Evolutionary conservation across 1,140 invertebrate genomes (phyloP).

Genomic region (Coenobita brevimanus): DNA sequence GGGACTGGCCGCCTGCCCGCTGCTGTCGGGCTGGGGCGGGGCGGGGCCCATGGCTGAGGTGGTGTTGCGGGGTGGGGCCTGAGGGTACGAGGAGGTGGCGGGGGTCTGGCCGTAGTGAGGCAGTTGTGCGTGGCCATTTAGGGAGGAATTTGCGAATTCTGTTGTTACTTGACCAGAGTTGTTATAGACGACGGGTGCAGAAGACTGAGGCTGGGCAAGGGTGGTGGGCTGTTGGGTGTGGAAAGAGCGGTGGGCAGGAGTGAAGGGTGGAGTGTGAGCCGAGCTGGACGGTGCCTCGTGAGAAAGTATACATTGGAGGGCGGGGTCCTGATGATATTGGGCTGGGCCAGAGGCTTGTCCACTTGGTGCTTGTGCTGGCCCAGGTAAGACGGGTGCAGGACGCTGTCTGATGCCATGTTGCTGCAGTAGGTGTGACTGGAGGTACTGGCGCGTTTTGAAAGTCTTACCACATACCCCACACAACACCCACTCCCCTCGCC

Average conservation of each 20-base stretch:
- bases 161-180: slow-evolving; percentile 12
- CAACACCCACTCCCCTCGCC: slow-evolving; percentile 59
- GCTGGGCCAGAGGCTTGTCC: not conserved
- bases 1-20: slow-evolving; percentile 53
- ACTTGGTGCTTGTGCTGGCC: not conserved
- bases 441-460: slow-evolving; percentile 62
- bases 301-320: slow-evolving; percentile 39
- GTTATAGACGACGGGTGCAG: slow-evolving; percentile 10
- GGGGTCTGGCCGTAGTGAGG: slow-evolving; percentile 46
- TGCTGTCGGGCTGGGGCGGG: slow-evolving; percentile 58
- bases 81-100: slow-evolving; percentile 26
- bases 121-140: slow-evolving; percentile 37
- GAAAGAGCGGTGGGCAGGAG: slow-evolving; percentile 48
- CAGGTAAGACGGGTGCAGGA: slow-evolving; percentile 38
- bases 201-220: slow-evolving; percentile 41
- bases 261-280: slow-evolving; percentile 49
- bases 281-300: slow-evolving; percentile 64
- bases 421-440: slow-evolving; percentile 59
- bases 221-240: slow-evolving; percentile 35
- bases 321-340: slow-evolving; percentile 19
- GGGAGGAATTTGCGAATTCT: slow-evolving; percentile 6
- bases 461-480: slow-evolving; percentile 60
- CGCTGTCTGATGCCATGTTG: slow-evolving; percentile 61
- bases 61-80: not conserved
- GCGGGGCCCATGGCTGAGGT: slow-evolving; percentile 36